Evolutionary conservation across 2,888 invertebrate genomes (phyloP), one percentile per base, ranked within the genome.

Genomic region (Drosophila mettleri): DNA sequence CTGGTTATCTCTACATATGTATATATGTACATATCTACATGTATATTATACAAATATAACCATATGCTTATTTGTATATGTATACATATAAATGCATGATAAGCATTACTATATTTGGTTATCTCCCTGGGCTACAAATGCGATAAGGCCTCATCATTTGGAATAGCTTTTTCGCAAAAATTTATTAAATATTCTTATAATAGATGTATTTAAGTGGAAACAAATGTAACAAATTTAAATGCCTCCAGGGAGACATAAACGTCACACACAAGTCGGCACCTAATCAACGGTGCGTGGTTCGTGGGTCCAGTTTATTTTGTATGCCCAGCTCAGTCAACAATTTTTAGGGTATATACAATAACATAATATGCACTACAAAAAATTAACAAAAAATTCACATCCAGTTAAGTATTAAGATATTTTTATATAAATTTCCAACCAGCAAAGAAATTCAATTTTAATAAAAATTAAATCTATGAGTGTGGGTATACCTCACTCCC

Each of bases 181-280:
- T 52, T 39, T 34, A 31, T 55, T 29, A 16, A 24, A 48, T 29
- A 5, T 45, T 18, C 45, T 29, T 7, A 29, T 29, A 48, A 33
- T 33, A n/a, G 20, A 68, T 38, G 55, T 52, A 29, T 34, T 69
- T 57, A 53, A 39, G 24, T 43, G 54, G 38, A 58, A 22, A 14
- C 24, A 33, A 55, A 75, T 66, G 29, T 64, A 58, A 59, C 51
- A 63, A 46, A 70, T 59, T 63, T 43, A 52, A 64, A 18, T 48
- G 65, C 65, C 59, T 34, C 64, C 2, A 34, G 77, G 65, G 51
- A 59, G 52, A 16, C 27, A 16, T 54, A 74, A 69, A 51, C 45
- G 36, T 3, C 31, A 49, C 53, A 65, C 34, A 57, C 60, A 45
- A 57, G 48, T 72, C 73, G 33, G 61, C 73, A 72, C 54, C 61